Percentiles rank a stretch among this genome's conserved stretches.
phyloP scores from a whole-genome alignment of 2,888 invertebrate genomes.

The Ophonus ardosiacus region DNA sequence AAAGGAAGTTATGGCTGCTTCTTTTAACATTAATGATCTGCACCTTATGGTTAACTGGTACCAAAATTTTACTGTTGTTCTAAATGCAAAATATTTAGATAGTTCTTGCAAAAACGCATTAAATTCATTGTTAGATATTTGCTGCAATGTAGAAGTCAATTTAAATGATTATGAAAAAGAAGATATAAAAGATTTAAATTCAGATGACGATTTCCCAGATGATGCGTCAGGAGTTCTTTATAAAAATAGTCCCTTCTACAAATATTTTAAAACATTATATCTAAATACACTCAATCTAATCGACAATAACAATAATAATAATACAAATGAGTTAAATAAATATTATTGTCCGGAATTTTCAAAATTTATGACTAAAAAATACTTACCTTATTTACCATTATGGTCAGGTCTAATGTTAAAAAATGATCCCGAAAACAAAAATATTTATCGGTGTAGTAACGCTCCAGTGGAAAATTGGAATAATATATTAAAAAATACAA shows the following conservation, averaged over 20 bases:
- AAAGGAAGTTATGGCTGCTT: background rate
- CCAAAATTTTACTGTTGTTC: background rate
- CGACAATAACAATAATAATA: background rate
- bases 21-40: background rate
- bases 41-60: background rate
- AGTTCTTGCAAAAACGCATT: background rate
- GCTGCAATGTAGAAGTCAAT: background rate
- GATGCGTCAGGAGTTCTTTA: background rate
- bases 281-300: background rate
- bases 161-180: background rate
- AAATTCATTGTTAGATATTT: background rate
- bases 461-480: constrained; percentile 12
- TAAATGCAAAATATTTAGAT: background rate
- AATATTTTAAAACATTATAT: background rate
- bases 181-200: background rate
- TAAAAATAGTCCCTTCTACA: constrained; percentile 5
- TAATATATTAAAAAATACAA: background rate
- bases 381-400: background rate
- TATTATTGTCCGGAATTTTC: background rate
- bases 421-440: background rate
- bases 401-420: constrained; percentile 4
- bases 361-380: background rate
- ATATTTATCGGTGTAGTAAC: background rate
- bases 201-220: background rate
- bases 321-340: background rate